Evolutionary conservation across 2,888 invertebrate species (phyloP).

Genomic region (Thymelicus acteon): DNA sequence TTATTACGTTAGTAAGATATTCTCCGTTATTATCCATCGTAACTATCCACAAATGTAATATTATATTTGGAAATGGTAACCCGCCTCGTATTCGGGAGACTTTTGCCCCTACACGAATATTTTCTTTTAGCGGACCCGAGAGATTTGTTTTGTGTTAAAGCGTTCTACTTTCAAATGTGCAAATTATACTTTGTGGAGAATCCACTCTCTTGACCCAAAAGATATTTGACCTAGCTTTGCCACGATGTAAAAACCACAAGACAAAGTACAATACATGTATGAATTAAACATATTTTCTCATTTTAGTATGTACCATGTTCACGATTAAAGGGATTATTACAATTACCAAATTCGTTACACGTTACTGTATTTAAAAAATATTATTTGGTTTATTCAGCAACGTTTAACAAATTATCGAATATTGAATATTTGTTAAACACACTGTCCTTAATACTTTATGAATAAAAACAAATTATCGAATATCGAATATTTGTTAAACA

Average conservation of each 20-base stretch:
- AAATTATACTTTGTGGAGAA: conserved; percentile 46
- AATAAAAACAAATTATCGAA: too few relatives aligned
- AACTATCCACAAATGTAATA: not conserved
- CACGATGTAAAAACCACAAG: not conserved
- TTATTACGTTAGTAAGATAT: not conserved
- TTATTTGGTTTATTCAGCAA: too few relatives aligned
- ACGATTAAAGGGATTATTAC: too few relatives aligned
- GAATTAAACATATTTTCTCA: conserved; percentile 39
- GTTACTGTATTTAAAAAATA: too few relatives aligned
- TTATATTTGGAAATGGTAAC: conserved; percentile 26
- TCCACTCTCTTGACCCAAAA: conserved; percentile 56
- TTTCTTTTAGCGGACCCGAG: conserved; percentile 46
- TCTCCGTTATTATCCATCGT: not conserved
- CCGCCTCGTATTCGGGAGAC: conserved; percentile 11
- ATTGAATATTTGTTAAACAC: too few relatives aligned
- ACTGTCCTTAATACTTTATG: too few relatives aligned
- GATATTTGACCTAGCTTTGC: conserved; percentile 41
- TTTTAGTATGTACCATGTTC: conserved; percentile 33
- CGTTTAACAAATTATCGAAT: too few relatives aligned
- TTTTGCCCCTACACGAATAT: conserved; percentile 7
- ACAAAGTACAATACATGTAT: conserved; percentile 24
- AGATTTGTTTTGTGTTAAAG: conserved; percentile 34
- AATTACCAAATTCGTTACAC: too few relatives aligned
- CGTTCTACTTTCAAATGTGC: conserved; percentile 26
- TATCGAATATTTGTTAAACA: too few relatives aligned